These are phyloP conservation scores for Apeira syringaria DNA, from an alignment of 2,888 invertebrate genomes.

Conservation along the genomic window DNA sequence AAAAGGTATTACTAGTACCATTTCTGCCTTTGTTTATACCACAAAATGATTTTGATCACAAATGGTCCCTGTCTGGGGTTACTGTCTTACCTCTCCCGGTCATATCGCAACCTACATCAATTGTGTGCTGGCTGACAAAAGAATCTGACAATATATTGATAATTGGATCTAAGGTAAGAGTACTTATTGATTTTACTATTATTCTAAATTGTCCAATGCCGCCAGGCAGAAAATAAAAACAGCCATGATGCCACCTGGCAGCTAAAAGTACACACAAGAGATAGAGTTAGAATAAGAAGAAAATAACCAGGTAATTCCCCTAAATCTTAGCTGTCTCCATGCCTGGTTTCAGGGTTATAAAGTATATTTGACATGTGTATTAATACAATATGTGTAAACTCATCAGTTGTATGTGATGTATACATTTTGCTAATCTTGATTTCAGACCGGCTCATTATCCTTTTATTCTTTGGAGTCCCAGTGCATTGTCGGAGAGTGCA, in stretches of 20 bases:
- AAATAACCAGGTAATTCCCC: too few species aligned
- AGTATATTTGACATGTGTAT: too few species aligned
- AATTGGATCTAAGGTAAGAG: slow-evolving; percentile 85
- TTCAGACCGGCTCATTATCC: slow-evolving; percentile 82
- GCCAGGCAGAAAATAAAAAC: too few species aligned
- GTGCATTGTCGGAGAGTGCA: slow-evolving; percentile 86
- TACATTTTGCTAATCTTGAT: neutral
- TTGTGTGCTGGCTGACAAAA: slow-evolving; percentile 91
- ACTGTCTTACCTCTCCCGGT: slow-evolving; percentile 69
- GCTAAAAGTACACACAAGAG: too few species aligned
- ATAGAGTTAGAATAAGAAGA: too few species aligned
- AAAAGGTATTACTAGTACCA: slow-evolving; percentile 75
- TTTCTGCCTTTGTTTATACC: slow-evolving; percentile 73
- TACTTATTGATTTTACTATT: too few species aligned
- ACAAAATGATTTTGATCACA: slow-evolving; percentile 69
- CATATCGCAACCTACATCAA: slow-evolving; percentile 81
- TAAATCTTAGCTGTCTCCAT: too few species aligned
- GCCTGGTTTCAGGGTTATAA: too few species aligned
- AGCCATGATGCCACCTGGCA: too few species aligned
- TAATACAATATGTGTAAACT: too few species aligned
- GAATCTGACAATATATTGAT: slow-evolving; percentile 88
- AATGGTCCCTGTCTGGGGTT: slow-evolving; percentile 76
- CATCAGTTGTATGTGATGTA: too few species aligned
- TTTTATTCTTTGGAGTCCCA: slow-evolving; percentile 89
- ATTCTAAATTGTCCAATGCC: too few species aligned